Percentiles rank a stretch among this genome's conserved stretches.
These are phyloP conservation scores for Phallusia fumigata DNA, from an alignment of 23 tunicate species.

Conservation along the genomic window DNA sequence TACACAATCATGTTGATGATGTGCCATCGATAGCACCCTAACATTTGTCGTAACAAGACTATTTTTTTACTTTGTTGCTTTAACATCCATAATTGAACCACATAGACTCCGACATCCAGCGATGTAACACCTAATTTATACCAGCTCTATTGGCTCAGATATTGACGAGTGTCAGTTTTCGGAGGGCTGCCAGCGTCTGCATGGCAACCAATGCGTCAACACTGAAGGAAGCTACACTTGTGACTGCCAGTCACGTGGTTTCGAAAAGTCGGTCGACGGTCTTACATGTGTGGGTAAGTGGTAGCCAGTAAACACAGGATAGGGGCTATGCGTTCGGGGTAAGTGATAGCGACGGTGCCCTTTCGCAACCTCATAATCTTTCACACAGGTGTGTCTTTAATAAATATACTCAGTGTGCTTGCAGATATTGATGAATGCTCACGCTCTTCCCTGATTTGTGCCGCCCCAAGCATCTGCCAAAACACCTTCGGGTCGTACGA, in stretches of 20 bases:
- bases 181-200: conserved; percentile 34
- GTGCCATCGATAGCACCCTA: no score
- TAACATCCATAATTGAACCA: no score
- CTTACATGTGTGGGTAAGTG: conserved; percentile 28
- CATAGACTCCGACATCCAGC: no score
- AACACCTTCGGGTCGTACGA: conserved; percentile 59
- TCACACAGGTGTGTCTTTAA: no score
- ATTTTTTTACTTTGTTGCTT: no score
- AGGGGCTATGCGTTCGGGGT: no score
- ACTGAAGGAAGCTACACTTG: conserved; percentile 67
- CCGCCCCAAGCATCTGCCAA: conserved; percentile 51
- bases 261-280: conserved; percentile 7
- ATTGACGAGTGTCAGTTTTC: conserved; percentile 70
- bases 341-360: no score
- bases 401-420: background rate
- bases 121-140: no score
- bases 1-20: no score
- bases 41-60: no score
- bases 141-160: no score
- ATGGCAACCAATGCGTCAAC: conserved; percentile 64
- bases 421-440: conserved; percentile 77
- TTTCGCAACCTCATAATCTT: no score
- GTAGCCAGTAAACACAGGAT: background rate
- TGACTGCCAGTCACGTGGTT: conserved; percentile 56
- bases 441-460: conserved; percentile 20